Percentiles rank a stretch among this genome's conserved stretches.
Conservation (phyloP, 2,888 invertebrate species). For the Pyrrhia umbra region DNA sequence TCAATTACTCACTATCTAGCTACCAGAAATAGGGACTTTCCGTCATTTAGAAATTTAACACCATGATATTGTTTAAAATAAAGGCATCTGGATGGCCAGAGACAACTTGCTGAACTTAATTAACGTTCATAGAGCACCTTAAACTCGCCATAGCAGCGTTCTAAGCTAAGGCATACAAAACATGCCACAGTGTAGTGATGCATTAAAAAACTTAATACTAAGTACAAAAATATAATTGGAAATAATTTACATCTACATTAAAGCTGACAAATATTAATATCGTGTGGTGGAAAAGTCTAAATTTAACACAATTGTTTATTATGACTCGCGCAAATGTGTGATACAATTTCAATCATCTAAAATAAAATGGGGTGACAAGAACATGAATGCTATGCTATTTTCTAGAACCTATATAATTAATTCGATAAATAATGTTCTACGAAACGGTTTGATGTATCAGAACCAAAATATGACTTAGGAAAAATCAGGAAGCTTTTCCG, state of each 20-base stretch:
- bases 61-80: constrained; percentile 9
- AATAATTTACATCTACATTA: constrained; percentile 80
- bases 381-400: background rate
- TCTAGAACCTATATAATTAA: background rate
- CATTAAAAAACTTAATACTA: constrained; percentile 71
- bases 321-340: constrained; percentile 49
- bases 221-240: constrained; percentile 84
- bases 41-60: constrained; percentile 8
- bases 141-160: constrained; percentile 33
- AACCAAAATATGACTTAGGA: too few relatives aligned
- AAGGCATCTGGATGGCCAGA: constrained; percentile 2
- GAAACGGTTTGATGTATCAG: background rate
- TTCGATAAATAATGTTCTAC: background rate
- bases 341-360: constrained; percentile 4
- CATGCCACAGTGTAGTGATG: constrained; percentile 56
- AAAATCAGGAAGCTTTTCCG: background rate
- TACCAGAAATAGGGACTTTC: constrained; percentile 41
- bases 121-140: constrained; percentile 55
- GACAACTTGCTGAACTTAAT: constrained; percentile 23
- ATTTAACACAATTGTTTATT: constrained; percentile 42
- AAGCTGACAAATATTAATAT: constrained; percentile 81
- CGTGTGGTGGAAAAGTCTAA: constrained; percentile 61
- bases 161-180: constrained; percentile 49
- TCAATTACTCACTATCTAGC: constrained; percentile 22
- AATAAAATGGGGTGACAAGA: background rate